Base-by-base conservation (phyloP, 1,140 invertebrate species). In the Delia radicum region DNA sequence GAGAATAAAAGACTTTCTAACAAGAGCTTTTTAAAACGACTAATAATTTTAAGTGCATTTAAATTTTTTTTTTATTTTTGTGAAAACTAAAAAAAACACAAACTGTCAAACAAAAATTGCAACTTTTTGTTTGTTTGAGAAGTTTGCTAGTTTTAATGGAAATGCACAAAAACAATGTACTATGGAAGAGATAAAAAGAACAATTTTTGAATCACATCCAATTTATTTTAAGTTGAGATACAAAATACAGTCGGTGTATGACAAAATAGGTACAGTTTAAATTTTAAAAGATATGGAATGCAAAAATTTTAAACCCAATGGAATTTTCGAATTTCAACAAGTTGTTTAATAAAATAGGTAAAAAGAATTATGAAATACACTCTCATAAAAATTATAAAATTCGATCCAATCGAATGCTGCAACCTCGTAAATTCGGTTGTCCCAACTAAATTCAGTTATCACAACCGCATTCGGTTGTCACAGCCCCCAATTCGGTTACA, bases 181-280 rank as follows among this genome's bases (percentile, higher is more conserved):
- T 13, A 27, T 28, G 8, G 15, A 28, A 73, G 27, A 72, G 21
- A 55, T 21, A 21, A 21, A 55, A 55, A 55, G n/a, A 55, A 55
- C 48, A 55, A n/a, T n/a, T n/a, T 48, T 69, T 69, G 65, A 69
- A 69, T 69, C 65, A 33, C 65, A 69, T 69, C 65, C 65, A 69
- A 69, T 69, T 33, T n/a, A 33, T 6, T 27, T 69, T 29, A 28
- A 55, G n/a, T 55, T 55, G 18, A 7, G 48, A 55, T 55, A 55
- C 4, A 5, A 6, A 55, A 55, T 21, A 55, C 48, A 55, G 48
- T 55, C 1, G 1, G n/a, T 3, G 48, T 55, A 21, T 18, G n/a
- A 55, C n/a, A n/a, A n/a, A n/a, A n/a, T n/a, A n/a, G n/a, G n/a
- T n/a, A n/a, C n/a, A n/a, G n/a, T n/a, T n/a, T n/a, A n/a, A n/a